Base-by-base conservation (phyloP, 2,113 vertebrate genomes). In the Cranoglanis bouderius region DNA sequence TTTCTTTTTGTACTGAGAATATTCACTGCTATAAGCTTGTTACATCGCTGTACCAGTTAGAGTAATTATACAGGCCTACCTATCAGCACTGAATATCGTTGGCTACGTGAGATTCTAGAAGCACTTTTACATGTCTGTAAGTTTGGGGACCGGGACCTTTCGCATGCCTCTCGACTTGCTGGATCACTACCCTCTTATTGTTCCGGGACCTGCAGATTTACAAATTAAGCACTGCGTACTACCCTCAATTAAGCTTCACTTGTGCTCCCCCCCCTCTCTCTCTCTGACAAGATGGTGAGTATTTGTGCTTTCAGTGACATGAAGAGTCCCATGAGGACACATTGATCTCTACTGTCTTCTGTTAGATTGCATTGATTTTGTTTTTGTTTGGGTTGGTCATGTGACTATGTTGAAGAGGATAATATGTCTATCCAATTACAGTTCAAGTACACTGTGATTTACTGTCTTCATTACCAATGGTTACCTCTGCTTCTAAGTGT, bases 281-380 rank as follows among this genome's bases (percentile, higher is more conserved):
- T 85, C 82, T 21, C 72, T 55, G 70, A 21, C 29, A 49, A 29
- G n/a, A 43, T 78, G 49, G 38, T 85, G 14, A 78, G 35, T 24
- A 53, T 67, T 55, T 43, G 82, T 84, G 85, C 72, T 75, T 83
- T 86, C 16, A 43, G 67, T 87, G 70, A 53, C 78, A 75, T 10
- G 43, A 35, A 83, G 53, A 55, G 35, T 72, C 82, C 9, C 51
- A 43, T 70, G 61, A 24, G 13, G 35, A 40, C 67, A 40, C 82
- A 85, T 29, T 82, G 82, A 88, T 85, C 38, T 75, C 10, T n/a
- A 65, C 81, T 38, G 38, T 61, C 61, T 5, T 40, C 74, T 75
- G 61, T 75, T 75, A 77, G 77, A 35, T 78, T 72, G 32, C 78
- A 67, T 85, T 83, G 32, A 85, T 86, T 77, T 90, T 90, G 57